Evolutionary conservation across 2,113 vertebrate genomes (phyloP), one percentile per base, ranked within the genome.

Genomic region (Sinocyclocheilus rhinocerous): DNA sequence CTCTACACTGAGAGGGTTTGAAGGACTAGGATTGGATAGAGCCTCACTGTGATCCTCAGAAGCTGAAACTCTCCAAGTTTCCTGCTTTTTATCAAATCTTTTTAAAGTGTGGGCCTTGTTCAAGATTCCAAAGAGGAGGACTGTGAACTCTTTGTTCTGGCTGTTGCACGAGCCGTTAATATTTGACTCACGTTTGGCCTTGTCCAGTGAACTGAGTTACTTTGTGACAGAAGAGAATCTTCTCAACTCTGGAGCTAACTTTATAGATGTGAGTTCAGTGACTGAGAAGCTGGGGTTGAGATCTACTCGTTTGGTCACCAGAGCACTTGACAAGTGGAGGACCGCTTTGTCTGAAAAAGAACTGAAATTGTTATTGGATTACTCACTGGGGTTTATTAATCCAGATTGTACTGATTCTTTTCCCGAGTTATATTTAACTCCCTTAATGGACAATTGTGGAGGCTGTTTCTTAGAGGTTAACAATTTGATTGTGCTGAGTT

Each of bases 181-280:
- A 1, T 29, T 29, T 13, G 65, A 26, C n/a, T 33, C 26, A 13
- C 26, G 26, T 69, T 24, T 69, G 65, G 26, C 3, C 12, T 5
- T 69, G 12, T 69, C 26, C 91, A 81, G 42, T 86, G 89, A 55
- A 20, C 1, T 55, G 16, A 6, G 16, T 1, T 55, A 55, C 16
- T 18, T 1, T 55, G 52, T 55, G 50, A 52, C 16, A 6, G 52
- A 55, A 55, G 52, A 55, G 9, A 20, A 20, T 55, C 52, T 69
- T 33, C 10, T 69, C 13, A 33, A 69, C 24, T 69, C 26, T 29
- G 26, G 26, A 15, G 26, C 26, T 26, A 26, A 26, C 26, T 26
- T 26, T 26, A 26, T 26, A 26, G 26, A 26, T 26, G 26, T n/a
- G n/a, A n/a, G n/a, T 26, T n/a, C n/a, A 63, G 10, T 63, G 59